A percentile compares a stretch with the other conserved stretches of the same genome.
phyloP scores from a whole-genome alignment of 37 sponge, comb jelly and placozoan species.

The Geodia barretti region DNA sequence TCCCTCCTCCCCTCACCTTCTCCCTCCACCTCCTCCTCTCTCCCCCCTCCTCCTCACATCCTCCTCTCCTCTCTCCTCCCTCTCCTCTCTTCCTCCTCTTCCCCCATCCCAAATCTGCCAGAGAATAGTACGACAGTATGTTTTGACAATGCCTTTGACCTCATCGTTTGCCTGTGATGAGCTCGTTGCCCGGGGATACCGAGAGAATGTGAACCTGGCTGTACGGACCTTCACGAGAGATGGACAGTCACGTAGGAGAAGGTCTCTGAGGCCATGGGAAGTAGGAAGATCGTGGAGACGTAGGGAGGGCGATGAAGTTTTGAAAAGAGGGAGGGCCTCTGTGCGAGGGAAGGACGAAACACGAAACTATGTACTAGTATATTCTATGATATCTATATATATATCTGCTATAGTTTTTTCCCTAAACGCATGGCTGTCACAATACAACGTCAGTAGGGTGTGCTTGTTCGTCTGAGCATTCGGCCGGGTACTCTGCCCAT shows the following conservation, averaged over 20 bases:
- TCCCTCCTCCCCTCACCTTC: no score
- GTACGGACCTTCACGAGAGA: conserved; percentile 92
- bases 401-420: no score
- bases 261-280: conserved; percentile 89
- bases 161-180: conserved; percentile 98
- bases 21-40: no score
- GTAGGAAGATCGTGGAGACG: conserved; percentile 25
- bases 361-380: neutral
- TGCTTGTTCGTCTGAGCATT: no score
- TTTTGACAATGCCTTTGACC: conserved; percentile 93
- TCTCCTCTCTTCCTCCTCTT: neutral
- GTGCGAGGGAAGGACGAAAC: neutral
- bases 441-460: no score
- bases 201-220: conserved; percentile 95
- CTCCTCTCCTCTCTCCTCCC: neutral
- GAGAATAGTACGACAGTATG: conserved; percentile 83
- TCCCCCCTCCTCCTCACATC: neutral
- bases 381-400: no score
- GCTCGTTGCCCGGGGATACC: conserved; percentile 95
- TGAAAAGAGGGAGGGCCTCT: no score
- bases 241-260: conserved; percentile 97
- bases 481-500: no score
- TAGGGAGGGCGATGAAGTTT: no score
- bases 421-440: no score
- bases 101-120: conserved; percentile 46